A percentile compares a stretch with the other conserved stretches of the same genome.
Conservation (phyloP, 1,140 invertebrate genomes). For the Saxidomus purpurata region DNA sequence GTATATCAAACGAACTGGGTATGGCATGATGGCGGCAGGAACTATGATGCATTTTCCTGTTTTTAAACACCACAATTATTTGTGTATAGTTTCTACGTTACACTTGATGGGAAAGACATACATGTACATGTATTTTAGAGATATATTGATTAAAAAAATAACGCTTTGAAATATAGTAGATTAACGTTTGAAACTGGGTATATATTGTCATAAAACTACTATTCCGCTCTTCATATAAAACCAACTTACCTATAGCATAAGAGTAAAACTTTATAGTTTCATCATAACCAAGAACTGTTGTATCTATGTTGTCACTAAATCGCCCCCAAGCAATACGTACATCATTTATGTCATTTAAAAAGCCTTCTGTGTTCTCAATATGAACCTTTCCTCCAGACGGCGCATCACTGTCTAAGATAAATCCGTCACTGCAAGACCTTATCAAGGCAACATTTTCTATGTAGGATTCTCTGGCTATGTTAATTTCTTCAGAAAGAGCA, state of each 20-base stretch:
- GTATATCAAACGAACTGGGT: too few species aligned
- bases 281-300: background rate
- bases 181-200: too few species aligned
- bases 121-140: too few species aligned
- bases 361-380: background rate
- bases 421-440: background rate
- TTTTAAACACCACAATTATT: too few species aligned
- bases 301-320: background rate
- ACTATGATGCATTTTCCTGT: too few species aligned
- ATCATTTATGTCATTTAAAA: background rate
- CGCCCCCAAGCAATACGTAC: background rate
- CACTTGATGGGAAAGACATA: too few species aligned
- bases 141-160: too few species aligned
- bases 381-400: background rate
- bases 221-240: too few species aligned
- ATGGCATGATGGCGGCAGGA: too few species aligned
- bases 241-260: background rate
- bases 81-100: too few species aligned
- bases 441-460: background rate
- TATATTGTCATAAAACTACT: too few species aligned
- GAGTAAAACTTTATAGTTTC: background rate
- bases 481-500: background rate
- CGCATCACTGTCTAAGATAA: background rate
- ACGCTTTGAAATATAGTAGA: too few species aligned
- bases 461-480: background rate